A percentile compares a stretch with the other conserved stretches of the same genome.
phyloP scores from a whole-genome alignment of 2,888 invertebrate genomes.

The Hartigia nigra region DNA sequence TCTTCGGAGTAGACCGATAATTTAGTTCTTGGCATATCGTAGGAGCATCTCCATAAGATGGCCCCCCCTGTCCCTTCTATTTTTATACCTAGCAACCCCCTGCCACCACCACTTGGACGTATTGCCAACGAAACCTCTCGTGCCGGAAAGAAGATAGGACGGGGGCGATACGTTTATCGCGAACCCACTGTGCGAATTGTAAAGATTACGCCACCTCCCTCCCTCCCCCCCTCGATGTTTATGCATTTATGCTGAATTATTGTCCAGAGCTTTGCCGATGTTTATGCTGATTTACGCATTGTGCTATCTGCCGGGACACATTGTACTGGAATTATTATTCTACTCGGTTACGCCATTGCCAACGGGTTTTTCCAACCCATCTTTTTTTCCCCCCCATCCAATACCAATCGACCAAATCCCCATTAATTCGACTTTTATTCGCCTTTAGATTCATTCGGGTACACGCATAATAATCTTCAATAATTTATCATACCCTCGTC shows the following conservation, averaged over 20 bases:
- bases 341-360: slow-evolving; percentile 13
- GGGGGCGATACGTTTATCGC: background rate
- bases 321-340: slow-evolving; percentile 65
- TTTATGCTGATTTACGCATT: slow-evolving; percentile 66
- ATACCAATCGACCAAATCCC: background rate
- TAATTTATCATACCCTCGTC: background rate
- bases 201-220: slow-evolving; percentile 53
- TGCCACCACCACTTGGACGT: background rate
- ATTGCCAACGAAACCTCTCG: background rate
- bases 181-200: slow-evolving; percentile 30
- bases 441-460: background rate
- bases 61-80: background rate
- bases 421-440: background rate
- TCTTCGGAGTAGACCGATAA: background rate
- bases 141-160: background rate
- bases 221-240: slow-evolving; percentile 10
- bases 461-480: background rate
- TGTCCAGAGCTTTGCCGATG: slow-evolving; percentile 63
- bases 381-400: background rate
- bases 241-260: slow-evolving; percentile 65
- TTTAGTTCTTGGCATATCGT: background rate
- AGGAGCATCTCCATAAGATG: background rate
- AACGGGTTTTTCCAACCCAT: background rate
- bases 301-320: slow-evolving; percentile 65
- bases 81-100: background rate